Percentiles rank a stretch among this genome's conserved stretches.
These are phyloP conservation scores for Mus minutoides DNA, from an alignment of 2,797 vertebrate genomes.

Conservation along the genomic window DNA sequence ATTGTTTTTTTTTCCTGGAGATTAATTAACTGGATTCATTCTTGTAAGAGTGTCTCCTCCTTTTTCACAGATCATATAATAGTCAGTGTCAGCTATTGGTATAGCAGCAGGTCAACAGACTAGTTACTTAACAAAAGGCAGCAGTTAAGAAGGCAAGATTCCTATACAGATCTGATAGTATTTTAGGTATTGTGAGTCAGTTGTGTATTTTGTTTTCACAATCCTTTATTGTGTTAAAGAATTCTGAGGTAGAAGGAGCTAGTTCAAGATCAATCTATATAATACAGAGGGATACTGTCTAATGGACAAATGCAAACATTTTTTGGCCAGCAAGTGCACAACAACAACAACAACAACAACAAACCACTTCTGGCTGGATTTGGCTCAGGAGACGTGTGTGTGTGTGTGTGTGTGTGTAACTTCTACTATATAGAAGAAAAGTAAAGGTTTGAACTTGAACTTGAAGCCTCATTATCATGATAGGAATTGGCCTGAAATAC, in stretches of 20 bases:
- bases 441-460: slow-evolving; percentile 9
- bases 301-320: slow-evolving; percentile 9
- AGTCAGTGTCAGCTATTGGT: not conserved
- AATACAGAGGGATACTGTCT: not conserved
- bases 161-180: not conserved
- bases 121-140: slow-evolving; percentile 6
- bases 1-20: slow-evolving; percentile 40
- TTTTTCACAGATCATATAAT: not conserved
- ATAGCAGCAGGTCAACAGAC: not conserved
- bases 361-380: slow-evolving; percentile 38
- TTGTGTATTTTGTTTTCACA: slow-evolving; percentile 20
- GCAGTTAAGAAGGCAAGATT: not conserved
- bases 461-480: not conserved
- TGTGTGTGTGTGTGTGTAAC: not conserved
- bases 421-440: not conserved
- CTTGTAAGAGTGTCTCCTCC: not conserved
- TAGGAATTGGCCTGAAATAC: not conserved
- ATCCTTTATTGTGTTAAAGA: slow-evolving; percentile 24
- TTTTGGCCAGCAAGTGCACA: slow-evolving; percentile 1
- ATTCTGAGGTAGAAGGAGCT: not conserved
- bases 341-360: not conserved
- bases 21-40: slow-evolving; percentile 39
- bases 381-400: not conserved
- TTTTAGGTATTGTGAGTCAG: not conserved
- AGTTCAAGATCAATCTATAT: not conserved